Base-by-base conservation (phyloP, 2,888 invertebrate species). In the Aplocera efformata region DNA sequence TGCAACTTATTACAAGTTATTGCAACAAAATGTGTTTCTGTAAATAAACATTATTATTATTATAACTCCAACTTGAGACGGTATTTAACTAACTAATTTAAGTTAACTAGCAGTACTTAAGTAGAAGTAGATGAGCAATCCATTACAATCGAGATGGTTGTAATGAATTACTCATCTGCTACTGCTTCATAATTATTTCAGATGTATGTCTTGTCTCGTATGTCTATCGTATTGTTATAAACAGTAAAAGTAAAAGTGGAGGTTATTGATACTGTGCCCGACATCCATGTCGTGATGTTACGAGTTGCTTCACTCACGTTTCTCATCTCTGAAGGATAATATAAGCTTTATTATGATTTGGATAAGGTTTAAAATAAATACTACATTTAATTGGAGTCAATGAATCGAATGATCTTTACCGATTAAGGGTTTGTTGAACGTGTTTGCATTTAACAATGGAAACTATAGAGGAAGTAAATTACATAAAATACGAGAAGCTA, bases 211-310 rank as follows among this genome's bases (percentile, higher is more conserved):
- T n/a, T n/a, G n/a, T n/a, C n/a, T n/a, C n/a, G n/a, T n/a, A n/a
- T n/a, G 21, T 42, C 42, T 41, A 42, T 48, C 47, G 41, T 48
- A 48, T 51, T 47, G 32, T 52, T 43, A 38, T 17, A 17, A 17
- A 34, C 50, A 42, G 56, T 48, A 64, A 74, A 76, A 75, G 75
- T 75, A 75, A 74, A 75, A 75, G 75, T 72, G 50, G 66, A 63
- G 66, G 69, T 70, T 66, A 56, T 65, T 69, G 65, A 65, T 70
- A 64, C 66, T 58, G 49, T 65, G 66, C 66, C 68, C 67, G 70
- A 72, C 58, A 67, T 72, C 58, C 50, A 59, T 44, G 52, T 58
- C 63, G 58, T 64, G 63, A 62, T 57, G 58, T 62, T 41, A 25
- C 35, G 24, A 33, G 60, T 65, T 45, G 28, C 42, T 34, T 48